Evolutionary conservation across 1,140 invertebrate genomes (phyloP), one percentile per base, ranked within the genome.

Genomic region (Trialeurodes vaporariorum): DNA sequence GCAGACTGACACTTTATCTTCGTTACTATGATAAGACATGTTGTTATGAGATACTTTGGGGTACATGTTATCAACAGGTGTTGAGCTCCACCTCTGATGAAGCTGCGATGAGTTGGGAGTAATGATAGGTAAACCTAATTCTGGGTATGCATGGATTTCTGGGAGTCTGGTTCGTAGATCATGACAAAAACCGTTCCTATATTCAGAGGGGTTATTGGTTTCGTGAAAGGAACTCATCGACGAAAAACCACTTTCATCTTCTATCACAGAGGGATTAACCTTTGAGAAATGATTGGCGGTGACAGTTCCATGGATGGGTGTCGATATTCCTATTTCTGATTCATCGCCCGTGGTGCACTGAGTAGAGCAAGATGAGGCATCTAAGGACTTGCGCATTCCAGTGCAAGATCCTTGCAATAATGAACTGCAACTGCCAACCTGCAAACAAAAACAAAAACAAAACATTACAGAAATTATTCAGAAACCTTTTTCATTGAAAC

Each of bases 221-320:
- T 90, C 88, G 75, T 90, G 88, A 72, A 90, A 91, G 1, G 88
- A 90, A 75, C 85, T 89, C 79, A 91, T 87, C 1, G 88, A 90
- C 17, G 88, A 90, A 75, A 91, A 91, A 17, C 89, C 89, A 73
- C 88, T 90, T 73, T 91, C 89, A 70, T 90, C 88, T 73, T 91
- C 89, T 58, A 67, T 21, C 1, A 27, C 24, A 25, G 60, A 60
- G 64, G 26, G 27, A 13, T 68, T 68, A 1, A 25, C 40, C 25
- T 65, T 66, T 21, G 17, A 25, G 23, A 61, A 61, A 21, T 63
- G 66, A 34, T 61, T 59, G 61, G 21, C 60, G 25, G 63, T 61
- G n/a, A 63, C 58, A 1, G 59, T 40, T 40, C 23, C 27, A n/a
- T 49, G 69, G 21, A 58, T 66, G 21, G 65, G 60, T 21, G 66